Evolutionary conservation across 1,140 invertebrate species (phyloP).

Genomic region (Ptiloglossa arizonensis): DNA sequence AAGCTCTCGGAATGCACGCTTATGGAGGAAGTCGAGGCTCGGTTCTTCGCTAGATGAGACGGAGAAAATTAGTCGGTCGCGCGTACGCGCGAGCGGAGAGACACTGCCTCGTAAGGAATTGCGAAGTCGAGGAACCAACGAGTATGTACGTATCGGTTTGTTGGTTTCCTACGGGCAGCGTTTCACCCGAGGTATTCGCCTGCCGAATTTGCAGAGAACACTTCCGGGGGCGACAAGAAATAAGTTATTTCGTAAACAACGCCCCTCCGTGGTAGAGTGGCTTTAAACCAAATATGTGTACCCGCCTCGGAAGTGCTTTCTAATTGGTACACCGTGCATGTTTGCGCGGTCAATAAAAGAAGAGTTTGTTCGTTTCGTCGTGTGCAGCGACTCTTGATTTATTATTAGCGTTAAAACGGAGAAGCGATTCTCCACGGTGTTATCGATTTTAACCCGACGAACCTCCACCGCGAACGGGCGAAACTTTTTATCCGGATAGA

Average conservation of each 20-base stretch:
- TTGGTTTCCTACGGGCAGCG: conserved; percentile 55
- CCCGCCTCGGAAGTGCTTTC: neutral
- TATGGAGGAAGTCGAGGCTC: conserved; percentile 31
- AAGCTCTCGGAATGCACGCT: conserved; percentile 26
- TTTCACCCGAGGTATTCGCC: conserved; percentile 59
- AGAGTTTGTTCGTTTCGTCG: neutral
- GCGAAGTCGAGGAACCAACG: conserved; percentile 2
- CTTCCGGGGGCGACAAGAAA: conserved; percentile 44
- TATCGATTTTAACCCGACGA: too few species aligned
- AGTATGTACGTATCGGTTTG: conserved; percentile 44
- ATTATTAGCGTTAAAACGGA: neutral
- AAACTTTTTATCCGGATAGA: too few species aligned
- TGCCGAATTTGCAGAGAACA: conserved; percentile 63
- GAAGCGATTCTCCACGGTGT: too few species aligned
- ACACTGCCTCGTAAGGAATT: conserved; percentile 48
- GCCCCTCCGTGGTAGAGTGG: conserved; percentile 22
- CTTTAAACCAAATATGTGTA: neutral
- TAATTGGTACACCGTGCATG: neutral
- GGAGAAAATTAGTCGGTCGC: conserved; percentile 55
- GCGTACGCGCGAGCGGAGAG: conserved; percentile 36
- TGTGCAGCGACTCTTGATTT: too few species aligned
- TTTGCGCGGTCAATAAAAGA: neutral
- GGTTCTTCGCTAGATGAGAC: conserved; percentile 29
- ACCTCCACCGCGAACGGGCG: too few species aligned
- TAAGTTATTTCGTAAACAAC: conserved; percentile 56